Evolutionary conservation across 2,113 vertebrate species (phyloP), one percentile per base, ranked within the genome.

Genomic region (Salminus brasiliensis): DNA sequence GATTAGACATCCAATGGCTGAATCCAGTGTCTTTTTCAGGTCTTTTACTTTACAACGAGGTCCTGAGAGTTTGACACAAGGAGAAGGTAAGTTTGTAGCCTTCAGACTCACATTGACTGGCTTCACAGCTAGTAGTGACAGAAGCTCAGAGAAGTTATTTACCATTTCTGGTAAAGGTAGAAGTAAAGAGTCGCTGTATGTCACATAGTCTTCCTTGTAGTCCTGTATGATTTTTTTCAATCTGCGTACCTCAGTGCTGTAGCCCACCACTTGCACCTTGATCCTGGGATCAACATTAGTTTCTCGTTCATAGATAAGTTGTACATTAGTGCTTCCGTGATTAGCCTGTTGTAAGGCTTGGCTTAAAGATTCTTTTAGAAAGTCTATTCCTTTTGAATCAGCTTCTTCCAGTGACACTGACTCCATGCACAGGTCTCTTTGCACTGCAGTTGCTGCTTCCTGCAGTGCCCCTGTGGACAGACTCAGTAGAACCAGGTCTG

Each of bases 401-500:
- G 83, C 76, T n/a, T 79, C 70, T 45, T 88, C 83, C 47, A 92
- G 72, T 12, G 13, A 0, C 27, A 87, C 49, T 4, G 21, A 81
- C 25, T 59, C 8, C 66, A 74, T 25, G 23, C 43, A 70, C 16
- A 93, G 41, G 13, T 91, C 88, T 70, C 73, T 71, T 4, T 0
- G 3, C 30, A 93, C 2, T 7, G 76, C 65, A 5, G 55, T 25
- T 11, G 69, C 72, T 1, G 89, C 91, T 45, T 91, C 82, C 4
- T 88, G 71, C 25, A 92, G 77, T 0, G 85, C 81, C 2, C 68
- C 81, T 2, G 74, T 16, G 1, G 89, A 90, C 69, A 89, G 65
- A 79, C 91, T 90, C 39, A 80, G 81, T 57, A 93, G 72, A 45
- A 86, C 7, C 18, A 93, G 36, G 5, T 88, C 76, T 2, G 66